Evolutionary conservation across 2,888 invertebrate genomes (phyloP), one percentile per base, ranked within the genome.

Genomic region (Malacosoma neustria): DNA sequence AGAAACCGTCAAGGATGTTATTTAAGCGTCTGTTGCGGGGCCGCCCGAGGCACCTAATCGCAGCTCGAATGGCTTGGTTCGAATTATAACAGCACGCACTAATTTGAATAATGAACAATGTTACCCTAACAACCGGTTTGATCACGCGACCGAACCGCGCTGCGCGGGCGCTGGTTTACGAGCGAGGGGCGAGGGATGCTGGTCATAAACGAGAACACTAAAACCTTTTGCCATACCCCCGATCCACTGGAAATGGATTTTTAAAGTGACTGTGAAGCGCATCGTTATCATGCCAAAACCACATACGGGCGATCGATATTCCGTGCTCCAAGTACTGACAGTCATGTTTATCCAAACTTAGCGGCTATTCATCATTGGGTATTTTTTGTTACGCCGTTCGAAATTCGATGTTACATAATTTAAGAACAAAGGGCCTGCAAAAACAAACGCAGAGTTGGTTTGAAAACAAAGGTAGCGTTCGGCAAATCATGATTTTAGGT

Each of bases 71-170:
- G 61, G 66, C 61, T 61, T 61, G 67, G 53, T 59, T 71, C 68
- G 66, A 75, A 74, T 73, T 72, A 74, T 72, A 76, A 68, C 74
- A 76, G 65, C 75, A 72, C 70, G 74, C 69, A 74, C 72, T 77
- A 77, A 81, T 80, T 80, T 80, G 72, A 80, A 81, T 81, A 80
- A 80, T 77, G 80, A 74, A 80, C 74, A 74, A 73, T 76, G 76
- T 77, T 72, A 70, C 68, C 69, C 61, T 51, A 44, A 54, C 44
- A 64, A 80, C 80, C 74, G 75, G 80, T 80, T 70, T 57, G 57
- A 67, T 72, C 76, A 76, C 73, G 73, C 72, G 66, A 72, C 55
- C 51, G 51, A 37, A 35, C 37, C 43, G 41, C 36, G 31, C 58
- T 53, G 64, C 59, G 57, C 56, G 38, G 46, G 56, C 60, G 57